phyloP scores from a whole-genome alignment of 2,888 invertebrate genomes.

The Drosophila emarginata region DNA sequence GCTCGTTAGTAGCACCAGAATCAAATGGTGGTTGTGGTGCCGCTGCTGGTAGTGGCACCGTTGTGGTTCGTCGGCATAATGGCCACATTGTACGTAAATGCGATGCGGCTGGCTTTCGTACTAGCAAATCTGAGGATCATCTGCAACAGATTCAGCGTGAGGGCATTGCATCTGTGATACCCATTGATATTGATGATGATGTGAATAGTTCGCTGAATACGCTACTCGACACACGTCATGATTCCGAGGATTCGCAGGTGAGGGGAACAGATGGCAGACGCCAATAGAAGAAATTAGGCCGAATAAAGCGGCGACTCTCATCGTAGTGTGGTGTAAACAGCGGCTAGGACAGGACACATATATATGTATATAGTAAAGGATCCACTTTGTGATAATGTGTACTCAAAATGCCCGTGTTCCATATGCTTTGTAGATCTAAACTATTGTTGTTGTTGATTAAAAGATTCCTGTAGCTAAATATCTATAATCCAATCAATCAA shows the following conservation, averaged over 20 bases:
- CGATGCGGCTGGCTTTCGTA: conserved; percentile 89
- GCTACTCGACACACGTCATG: conserved; percentile 90
- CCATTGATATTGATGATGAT: conserved; percentile 96
- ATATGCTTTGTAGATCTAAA: conserved; percentile 3
- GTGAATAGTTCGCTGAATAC: conserved; percentile 96
- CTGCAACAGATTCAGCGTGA: conserved; percentile 86
- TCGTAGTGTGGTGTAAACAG: not conserved
- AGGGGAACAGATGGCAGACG: conserved; percentile 30
- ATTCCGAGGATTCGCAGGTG: conserved; percentile 83
- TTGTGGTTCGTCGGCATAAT: conserved; percentile 83
- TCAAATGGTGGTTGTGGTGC: conserved; percentile 85
- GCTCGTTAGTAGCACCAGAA: conserved; percentile 62
- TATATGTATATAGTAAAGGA: not conserved
- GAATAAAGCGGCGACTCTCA: not conserved
- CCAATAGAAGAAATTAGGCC: not conserved
- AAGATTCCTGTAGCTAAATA: conserved; percentile 8
- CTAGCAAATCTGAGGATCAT: conserved; percentile 96
- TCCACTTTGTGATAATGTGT: not conserved
- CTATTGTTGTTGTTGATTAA: conserved; percentile 12
- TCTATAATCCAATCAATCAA: not conserved
- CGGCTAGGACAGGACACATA: not conserved
- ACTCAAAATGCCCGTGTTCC: not conserved
- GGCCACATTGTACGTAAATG: conserved; percentile 82
- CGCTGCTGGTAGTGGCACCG: conserved; percentile 81
- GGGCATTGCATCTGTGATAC: conserved; percentile 89